Conservation (phyloP, 2,888 invertebrate genomes). For the Melieria omissa region DNA sequence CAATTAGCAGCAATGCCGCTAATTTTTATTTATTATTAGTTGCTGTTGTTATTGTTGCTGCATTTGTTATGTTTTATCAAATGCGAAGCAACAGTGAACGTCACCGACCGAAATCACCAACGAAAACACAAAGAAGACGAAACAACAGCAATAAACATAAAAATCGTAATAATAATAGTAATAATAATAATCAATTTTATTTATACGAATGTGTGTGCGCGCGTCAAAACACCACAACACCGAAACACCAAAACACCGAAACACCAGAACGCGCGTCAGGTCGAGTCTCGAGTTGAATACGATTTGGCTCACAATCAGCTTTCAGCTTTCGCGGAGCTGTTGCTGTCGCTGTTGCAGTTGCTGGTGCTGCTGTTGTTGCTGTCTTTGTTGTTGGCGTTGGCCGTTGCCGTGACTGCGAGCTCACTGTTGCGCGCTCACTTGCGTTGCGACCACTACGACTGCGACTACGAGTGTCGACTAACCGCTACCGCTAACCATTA, state of each 20-base stretch:
- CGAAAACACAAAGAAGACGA: too few species aligned
- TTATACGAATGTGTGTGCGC: slow-evolving; percentile 7
- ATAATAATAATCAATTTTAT: slow-evolving; percentile 47
- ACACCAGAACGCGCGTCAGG: neutral
- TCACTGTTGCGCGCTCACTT: slow-evolving; percentile 15
- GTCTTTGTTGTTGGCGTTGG: slow-evolving; percentile 16
- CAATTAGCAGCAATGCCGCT: too few species aligned
- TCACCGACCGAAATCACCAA: too few species aligned
- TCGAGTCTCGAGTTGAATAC: slow-evolving; percentile 18
- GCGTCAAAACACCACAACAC: slow-evolving; percentile 22
- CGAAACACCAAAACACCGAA: too few species aligned
- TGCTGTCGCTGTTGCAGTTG: slow-evolving; percentile 24
- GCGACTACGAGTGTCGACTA: slow-evolving; percentile 5
- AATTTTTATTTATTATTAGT: slow-evolving; percentile 37
- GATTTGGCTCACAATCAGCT: slow-evolving; percentile 8
- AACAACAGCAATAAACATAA: slow-evolving; percentile 38
- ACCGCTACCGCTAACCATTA: slow-evolving; percentile 9
- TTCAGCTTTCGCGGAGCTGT: slow-evolving; percentile 19
- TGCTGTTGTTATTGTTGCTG: slow-evolving; percentile 44
- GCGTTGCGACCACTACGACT: slow-evolving; percentile 1
- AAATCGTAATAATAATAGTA: slow-evolving; percentile 48
- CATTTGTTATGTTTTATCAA: too few species aligned
- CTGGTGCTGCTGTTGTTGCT: slow-evolving; percentile 16
- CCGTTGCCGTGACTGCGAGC: slow-evolving; percentile 1
- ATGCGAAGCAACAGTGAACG: too few species aligned